phyloP scores from a whole-genome alignment of 1,140 invertebrate genomes.

The Drosophila rhopaloa region DNA sequence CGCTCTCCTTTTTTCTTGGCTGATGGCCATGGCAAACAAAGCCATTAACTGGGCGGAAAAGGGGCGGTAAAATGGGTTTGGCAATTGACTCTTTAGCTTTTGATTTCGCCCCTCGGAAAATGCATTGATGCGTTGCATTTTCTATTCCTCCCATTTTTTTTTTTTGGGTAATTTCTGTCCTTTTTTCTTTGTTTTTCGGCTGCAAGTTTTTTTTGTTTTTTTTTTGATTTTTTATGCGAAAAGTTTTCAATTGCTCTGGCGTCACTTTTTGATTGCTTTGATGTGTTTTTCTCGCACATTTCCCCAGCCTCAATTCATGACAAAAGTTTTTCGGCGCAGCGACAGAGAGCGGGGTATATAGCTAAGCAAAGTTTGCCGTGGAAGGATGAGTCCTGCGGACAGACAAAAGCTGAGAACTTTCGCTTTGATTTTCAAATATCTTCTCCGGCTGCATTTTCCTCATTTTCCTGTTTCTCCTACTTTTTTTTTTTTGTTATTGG shows the following conservation, averaged over 20 bases:
- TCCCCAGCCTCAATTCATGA: constrained; percentile 81
- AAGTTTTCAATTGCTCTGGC: constrained; percentile 84
- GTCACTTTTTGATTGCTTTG: constrained; percentile 84
- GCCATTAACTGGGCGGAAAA: constrained; percentile 71
- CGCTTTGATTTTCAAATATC: constrained; percentile 81
- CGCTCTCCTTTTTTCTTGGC: constrained; percentile 39
- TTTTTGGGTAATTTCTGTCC: constrained; percentile 42
- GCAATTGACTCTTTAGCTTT: constrained; percentile 70
- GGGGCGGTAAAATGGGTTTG: not conserved
- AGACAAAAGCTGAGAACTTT: constrained; percentile 78
- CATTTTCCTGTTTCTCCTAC: constrained; percentile 20
- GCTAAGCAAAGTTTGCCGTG: constrained; percentile 36
- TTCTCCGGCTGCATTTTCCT: constrained; percentile 21
- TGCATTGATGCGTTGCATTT: constrained; percentile 77
- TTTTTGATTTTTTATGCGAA: constrained; percentile 55
- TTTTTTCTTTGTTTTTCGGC: constrained; percentile 37
- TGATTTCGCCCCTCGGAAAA: constrained; percentile 45
- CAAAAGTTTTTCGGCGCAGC: constrained; percentile 74
- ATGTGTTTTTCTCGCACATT: constrained; percentile 82
- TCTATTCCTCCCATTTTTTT: constrained; percentile 48
- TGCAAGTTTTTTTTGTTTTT: constrained; percentile 27
- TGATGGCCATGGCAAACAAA: constrained; percentile 77
- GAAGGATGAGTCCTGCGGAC: constrained; percentile 40
- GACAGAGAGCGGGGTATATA: constrained; percentile 8
- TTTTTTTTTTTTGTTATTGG: constrained; percentile 9